Percentiles rank a stretch among this genome's conserved stretches.
phyloP scores from a whole-genome alignment of 2,113 vertebrate species.

The Steatornis caripensis region DNA sequence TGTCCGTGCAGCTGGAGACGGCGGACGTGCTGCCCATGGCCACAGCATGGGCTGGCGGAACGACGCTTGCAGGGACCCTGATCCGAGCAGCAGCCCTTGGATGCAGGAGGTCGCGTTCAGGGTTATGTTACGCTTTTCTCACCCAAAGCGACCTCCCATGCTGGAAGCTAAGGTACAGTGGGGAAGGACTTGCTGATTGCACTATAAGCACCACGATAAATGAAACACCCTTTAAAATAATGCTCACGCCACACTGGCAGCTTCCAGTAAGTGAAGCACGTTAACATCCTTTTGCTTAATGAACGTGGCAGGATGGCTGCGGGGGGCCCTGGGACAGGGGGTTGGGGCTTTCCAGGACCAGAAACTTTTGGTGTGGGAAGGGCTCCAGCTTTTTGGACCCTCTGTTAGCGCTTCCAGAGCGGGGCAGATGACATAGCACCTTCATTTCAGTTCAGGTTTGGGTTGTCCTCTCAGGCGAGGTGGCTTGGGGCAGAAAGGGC shows the following conservation, averaged over 20 bases:
- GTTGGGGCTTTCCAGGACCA: neutral
- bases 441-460: neutral
- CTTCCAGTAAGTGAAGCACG: neutral
- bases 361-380: neutral
- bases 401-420: neutral
- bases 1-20: no score
- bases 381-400: neutral
- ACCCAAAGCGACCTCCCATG: neutral
- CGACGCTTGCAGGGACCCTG: rapidly evolving
- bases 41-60: no score
- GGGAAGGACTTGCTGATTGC: neutral
- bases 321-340: no score
- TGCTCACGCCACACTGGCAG: neutral
- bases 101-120: neutral
- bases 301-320: neutral
- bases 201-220: neutral
- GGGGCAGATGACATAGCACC: neutral
- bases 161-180: neutral
- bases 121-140: neutral
- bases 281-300: neutral
- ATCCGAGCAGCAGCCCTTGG: neutral
- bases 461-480: neutral
- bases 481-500: neutral
- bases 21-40: no score
- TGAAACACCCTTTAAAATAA: neutral